These are phyloP conservation scores for Hemiprocne comata DNA, from an alignment of 2,113 vertebrate species.

Conservation along the genomic window DNA sequence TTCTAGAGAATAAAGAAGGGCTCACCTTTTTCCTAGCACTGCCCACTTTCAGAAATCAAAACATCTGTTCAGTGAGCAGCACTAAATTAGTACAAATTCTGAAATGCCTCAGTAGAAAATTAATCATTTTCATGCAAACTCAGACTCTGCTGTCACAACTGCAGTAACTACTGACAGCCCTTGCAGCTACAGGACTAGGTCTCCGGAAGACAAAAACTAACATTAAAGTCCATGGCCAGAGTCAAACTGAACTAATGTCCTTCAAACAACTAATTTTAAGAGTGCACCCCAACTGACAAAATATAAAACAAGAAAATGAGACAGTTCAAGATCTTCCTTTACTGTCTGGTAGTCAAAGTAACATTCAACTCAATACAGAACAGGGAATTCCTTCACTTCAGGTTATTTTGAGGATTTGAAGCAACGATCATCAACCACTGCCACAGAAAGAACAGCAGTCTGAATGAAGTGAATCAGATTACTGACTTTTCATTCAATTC, in stretches of 20 bases:
- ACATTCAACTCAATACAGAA: neutral
- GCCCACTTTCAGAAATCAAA: neutral
- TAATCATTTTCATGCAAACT: neutral
- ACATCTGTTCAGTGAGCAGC: neutral
- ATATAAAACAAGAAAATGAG: neutral
- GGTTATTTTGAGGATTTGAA: neutral
- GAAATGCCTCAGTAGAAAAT: neutral
- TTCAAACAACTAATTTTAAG: neutral
- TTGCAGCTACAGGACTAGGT: neutral
- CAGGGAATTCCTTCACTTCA: neutral
- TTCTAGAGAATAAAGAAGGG: neutral
- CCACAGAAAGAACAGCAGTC: neutral
- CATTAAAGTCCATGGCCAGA: fast-evolving
- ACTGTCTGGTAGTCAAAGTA: neutral
- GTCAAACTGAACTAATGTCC: neutral
- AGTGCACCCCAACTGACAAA: fast-evolving
- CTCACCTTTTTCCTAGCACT: neutral
- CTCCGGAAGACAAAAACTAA: neutral
- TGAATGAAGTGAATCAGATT: neutral
- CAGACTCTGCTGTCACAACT: neutral
- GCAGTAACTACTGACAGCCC: neutral
- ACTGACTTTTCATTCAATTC: neutral
- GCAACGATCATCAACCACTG: neutral
- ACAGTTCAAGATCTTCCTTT: neutral
- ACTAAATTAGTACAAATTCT: slow-evolving; percentile 1